Conservation (phyloP, 1,140 invertebrate genomes). For the Caerostris darwini region DNA sequence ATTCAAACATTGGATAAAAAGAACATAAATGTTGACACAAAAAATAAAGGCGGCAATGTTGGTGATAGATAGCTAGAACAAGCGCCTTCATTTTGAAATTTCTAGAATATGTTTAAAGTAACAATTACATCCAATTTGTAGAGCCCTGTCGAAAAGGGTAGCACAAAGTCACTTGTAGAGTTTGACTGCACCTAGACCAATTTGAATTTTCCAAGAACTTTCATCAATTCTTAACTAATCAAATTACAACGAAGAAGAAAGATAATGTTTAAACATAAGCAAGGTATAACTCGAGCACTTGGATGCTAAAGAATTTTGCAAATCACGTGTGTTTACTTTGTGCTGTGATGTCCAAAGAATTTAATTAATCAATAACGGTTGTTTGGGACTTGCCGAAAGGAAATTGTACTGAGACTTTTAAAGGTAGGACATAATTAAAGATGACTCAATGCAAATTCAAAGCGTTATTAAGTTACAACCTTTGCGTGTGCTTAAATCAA, state of each 20-base stretch:
- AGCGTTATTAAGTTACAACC: background rate
- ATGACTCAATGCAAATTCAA: background rate
- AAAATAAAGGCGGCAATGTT: background rate
- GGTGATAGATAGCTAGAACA: background rate
- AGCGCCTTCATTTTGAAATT: background rate
- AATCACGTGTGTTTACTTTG: background rate
- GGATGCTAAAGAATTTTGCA: background rate
- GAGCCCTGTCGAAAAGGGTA: background rate
- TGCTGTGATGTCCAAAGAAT: background rate
- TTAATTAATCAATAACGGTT: constrained; percentile 29
- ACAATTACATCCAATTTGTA: background rate
- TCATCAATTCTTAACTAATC: background rate
- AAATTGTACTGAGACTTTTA: background rate
- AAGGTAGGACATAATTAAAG: background rate
- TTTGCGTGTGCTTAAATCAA: background rate
- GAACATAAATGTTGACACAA: background rate
- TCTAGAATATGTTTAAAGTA: background rate
- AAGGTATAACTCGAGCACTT: background rate
- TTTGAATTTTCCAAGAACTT: constrained; percentile 22
- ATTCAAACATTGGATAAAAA: too few species aligned
- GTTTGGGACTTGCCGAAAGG: background rate
- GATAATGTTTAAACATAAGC: constrained; percentile 12
- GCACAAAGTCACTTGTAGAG: background rate
- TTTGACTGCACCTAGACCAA: background rate
- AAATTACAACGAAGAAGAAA: background rate